Base-by-base conservation (phyloP, 2,113 vertebrate genomes). In the Chamaetylas fuelleborni region DNA sequence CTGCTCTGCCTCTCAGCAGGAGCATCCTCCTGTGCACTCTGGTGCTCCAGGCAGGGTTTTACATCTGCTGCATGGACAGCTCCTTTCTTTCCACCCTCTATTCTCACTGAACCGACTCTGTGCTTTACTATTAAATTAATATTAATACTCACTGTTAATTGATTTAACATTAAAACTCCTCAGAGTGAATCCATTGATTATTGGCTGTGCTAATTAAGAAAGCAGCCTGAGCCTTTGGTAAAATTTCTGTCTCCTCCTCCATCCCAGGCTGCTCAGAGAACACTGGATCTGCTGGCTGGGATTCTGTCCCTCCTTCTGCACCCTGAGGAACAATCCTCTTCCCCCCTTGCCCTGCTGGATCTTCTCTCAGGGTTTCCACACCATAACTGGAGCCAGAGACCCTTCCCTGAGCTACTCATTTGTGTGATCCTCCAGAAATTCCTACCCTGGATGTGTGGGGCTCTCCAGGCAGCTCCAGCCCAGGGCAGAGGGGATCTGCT, bases 361-460 rank as follows among this genome's bases (percentile, higher is more conserved):
- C 45, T 7, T 57, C 42, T 12, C 29, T 33, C 57, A 33, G 42
- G 38, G 24, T 17, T 93, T 88, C 56, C n/a, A 5, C 6, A 1
- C 11, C n/a, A 7, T 2, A n/a, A 11, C 12, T 64, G 34, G 9
- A 64, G 62, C 26, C 58, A 50, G 31, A 71, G 42, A 6, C 20
- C 17, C 31, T 78, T 70, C 82, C 77, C 47, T 36, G 45, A 77
- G 28, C 78, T 40, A 4, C 20, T 31, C 36, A 1, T 6, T 15
- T 14, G 36, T 20, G 20, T 6, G n/a, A 29, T 50, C 47, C 38
- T 45, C 29, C 77, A 57, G 40, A 33, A 71, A 40, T 23, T 13
- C 11, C 64, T 8, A 0, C 13, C 25, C 42, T 14, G 12, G 48
- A 14, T 25, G 9, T 8, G 6, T 4, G 29, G 29, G 66, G 34